Conservation (phyloP, 1,140 invertebrate genomes). For the Penaeus japonicus region DNA sequence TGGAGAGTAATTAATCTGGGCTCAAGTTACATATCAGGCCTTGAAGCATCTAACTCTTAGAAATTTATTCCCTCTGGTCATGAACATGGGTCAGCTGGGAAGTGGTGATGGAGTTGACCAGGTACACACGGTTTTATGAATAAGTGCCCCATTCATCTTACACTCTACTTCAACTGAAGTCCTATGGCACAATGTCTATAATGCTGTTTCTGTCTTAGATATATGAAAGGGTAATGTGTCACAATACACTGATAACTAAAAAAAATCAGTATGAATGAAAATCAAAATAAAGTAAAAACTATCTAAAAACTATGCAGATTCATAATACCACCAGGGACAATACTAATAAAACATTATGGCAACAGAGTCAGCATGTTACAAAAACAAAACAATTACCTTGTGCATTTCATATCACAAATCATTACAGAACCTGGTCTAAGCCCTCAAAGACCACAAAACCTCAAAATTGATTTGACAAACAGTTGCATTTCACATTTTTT, state of each 20-base stretch:
- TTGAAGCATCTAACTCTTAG: not conserved
- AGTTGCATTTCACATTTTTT: no score
- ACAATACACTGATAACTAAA: not conserved
- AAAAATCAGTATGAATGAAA: not conserved
- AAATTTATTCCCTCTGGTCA: not conserved
- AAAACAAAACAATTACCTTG: no score
- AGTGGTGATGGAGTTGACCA: conserved; percentile 41
- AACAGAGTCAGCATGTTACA: no score
- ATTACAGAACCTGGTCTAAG: no score
- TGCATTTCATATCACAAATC: no score
- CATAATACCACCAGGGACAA: no score
- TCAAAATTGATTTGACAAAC: no score
- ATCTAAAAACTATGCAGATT: no score
- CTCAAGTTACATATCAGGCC: conserved; percentile 27
- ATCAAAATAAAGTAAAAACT: not conserved
- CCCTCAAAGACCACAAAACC: no score
- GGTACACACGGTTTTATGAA: not conserved
- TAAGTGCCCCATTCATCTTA: not conserved
- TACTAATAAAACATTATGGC: no score
- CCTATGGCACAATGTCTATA: not conserved
- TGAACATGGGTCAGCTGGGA: not conserved
- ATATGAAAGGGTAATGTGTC: not conserved
- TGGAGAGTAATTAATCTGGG: not conserved
- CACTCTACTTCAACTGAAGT: not conserved
- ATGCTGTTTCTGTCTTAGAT: not conserved